Base-by-base conservation (phyloP, 2,113 vertebrate genomes). In the Phoenicopterus ruber region DNA sequence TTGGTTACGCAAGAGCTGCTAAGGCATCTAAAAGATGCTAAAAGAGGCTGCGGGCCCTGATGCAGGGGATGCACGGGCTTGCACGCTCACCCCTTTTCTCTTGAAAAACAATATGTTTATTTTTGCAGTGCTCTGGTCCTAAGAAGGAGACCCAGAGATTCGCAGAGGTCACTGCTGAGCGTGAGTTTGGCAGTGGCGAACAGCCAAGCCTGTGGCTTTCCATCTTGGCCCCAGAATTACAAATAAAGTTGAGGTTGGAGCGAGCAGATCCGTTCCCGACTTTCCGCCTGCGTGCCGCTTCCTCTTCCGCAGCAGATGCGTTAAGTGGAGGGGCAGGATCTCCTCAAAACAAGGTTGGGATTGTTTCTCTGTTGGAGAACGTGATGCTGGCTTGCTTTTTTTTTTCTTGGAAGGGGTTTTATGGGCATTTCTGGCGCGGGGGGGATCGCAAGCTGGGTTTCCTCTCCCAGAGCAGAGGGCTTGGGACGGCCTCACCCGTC, bases 401-500 rank as follows among this genome's bases (percentile, higher is more conserved):
- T 31, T 22, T 29, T 38, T 82, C n/a, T 54, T 32, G 50, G 52
- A 28, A 36, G 42, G 22, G 38, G 7, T 34, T 92, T 61, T 62
- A 29, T 1, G 9, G 77, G 46, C 52, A 2, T 42, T 88, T 65
- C 28, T 63, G 31, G 21, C 4, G 2, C 0, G 1, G 26, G 34
- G n/a, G 29, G 34, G 14, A 4, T 69, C 13, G 29, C 38, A 7
- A 7, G n/a, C 6, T 34, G 38, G 3, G 3, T 62, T 71, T 67
- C 36, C 17, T 13, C 12, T 63, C 34, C 0, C 2, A 1, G 57
- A 73, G 21, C 46, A 47, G 62, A 52, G 47, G 47, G 29, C 19
- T 20, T 10, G n/a, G 47, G 62, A 8, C 5, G 14, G 14, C 54
- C 9, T 73, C 12, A 2, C 20, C 38, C 32, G 1, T 1, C 0